Base-by-base conservation (phyloP, 2,888 invertebrate species). In the Ophion costatus region DNA sequence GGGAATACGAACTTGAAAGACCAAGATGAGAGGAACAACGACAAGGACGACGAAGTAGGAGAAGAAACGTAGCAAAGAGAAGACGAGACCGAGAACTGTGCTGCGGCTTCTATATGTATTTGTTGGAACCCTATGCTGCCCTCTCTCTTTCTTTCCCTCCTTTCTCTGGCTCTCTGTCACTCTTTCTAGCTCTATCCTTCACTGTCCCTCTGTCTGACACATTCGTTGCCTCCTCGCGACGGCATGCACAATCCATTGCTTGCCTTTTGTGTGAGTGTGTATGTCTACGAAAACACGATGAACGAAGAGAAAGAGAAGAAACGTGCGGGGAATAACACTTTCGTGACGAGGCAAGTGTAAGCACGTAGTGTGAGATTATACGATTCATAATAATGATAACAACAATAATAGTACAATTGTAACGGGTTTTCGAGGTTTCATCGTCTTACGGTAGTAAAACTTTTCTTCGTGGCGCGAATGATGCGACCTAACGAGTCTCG, bases 1-100 rank as follows among this genome's bases (percentile, higher is more conserved):
- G 87, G 87, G 87, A 88, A 88, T 82, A 78, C 85, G 77, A 88
- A 87, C 84, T 87, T 80, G 86, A 84, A 83, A 83, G 71, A 81
- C 70, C 70, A 80, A 73, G 77, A 85, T 67, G 61, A 69, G 80
- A 70, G 74, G 74, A 61, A 73, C 59, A 66, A 83, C 78, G 79
- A 86, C 76, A 77, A 67, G 73, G 81, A 78, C 57, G 80, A 69
- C 17, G 71, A 75, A 59, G 78, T 0, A 51, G 51, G 69, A 51
- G 71, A 61, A n/a, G 22, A 24, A 69, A 77, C 38, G 24, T 66
- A 45, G 67, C 71, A 38, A 79, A 20, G 70, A 76, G 61, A 74
- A 57, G 77, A 75, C 73, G 67, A 77, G 66, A 81, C 66, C 61
- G 24, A 75, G 71, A 42, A 56, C 77, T 82, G 33, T 45, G 42